Conservation (phyloP, 1,140 invertebrate genomes). For the Trissolcus basalis region DNA sequence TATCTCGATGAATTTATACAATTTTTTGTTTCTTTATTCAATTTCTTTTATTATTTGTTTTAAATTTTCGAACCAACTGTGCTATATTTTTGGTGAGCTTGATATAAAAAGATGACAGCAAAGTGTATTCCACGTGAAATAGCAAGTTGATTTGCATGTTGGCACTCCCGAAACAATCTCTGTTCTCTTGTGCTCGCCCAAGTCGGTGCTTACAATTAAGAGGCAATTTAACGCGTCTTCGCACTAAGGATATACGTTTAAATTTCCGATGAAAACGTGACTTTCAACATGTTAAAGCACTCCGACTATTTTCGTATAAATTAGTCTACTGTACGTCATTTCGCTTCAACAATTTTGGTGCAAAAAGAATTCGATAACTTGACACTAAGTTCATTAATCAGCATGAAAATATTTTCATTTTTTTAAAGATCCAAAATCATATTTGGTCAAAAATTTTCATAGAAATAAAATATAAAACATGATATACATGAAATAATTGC, state of each 20-base stretch:
- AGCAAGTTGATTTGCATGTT: conserved; percentile 52
- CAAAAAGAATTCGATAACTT: conserved; percentile 4
- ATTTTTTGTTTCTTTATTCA: too few relatives aligned
- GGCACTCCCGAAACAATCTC: conserved; percentile 50
- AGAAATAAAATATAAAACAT: too few relatives aligned
- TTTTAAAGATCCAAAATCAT: too few relatives aligned
- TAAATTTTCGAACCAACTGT: neutral
- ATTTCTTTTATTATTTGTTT: too few relatives aligned
- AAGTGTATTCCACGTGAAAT: conserved; percentile 40
- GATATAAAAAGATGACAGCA: conserved; percentile 40
- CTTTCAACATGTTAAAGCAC: conserved; percentile 42
- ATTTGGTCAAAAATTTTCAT: too few relatives aligned
- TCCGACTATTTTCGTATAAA: conserved; percentile 29
- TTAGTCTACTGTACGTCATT: conserved; percentile 30
- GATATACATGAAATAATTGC: too few relatives aligned
- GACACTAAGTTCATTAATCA: too few relatives aligned
- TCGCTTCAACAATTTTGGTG: conserved; percentile 3
- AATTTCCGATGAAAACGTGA: conserved; percentile 46
- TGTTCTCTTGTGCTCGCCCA: conserved; percentile 25
- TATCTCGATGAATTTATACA: too few relatives aligned
- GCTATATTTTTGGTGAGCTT: conserved; percentile 9
- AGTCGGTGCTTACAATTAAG: conserved; percentile 63
- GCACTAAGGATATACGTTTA: conserved; percentile 44
- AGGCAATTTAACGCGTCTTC: conserved; percentile 67
- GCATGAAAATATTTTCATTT: too few relatives aligned